These are phyloP conservation scores for Cantharis lateralis DNA, from an alignment of 2,888 invertebrate genomes.

Conservation along the genomic window DNA sequence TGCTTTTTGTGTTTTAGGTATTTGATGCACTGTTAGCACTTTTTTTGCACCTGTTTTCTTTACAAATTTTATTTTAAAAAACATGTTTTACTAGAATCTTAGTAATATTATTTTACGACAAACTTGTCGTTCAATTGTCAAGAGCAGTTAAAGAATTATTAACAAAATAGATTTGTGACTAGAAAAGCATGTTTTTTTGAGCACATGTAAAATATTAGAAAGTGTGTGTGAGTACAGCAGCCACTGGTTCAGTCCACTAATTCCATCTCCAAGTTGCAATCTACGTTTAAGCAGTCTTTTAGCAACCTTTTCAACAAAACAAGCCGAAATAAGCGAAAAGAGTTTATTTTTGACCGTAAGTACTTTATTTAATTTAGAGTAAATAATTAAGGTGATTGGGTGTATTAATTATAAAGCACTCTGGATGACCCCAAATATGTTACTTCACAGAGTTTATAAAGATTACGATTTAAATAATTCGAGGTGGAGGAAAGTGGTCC, in stretches of 20 bases:
- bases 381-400: background rate
- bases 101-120: background rate
- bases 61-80: background rate
- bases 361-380: background rate
- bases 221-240: slow-evolving; percentile 24
- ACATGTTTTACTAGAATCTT: background rate
- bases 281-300: slow-evolving; percentile 10
- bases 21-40: background rate
- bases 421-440: too few species aligned
- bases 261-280: slow-evolving; percentile 8
- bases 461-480: too few species aligned
- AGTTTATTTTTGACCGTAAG: slow-evolving; percentile 1
- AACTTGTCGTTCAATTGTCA: background rate
- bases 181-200: background rate
- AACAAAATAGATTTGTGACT: background rate
- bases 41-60: background rate
- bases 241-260: slow-evolving; percentile 7
- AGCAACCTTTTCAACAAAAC: slow-evolving; percentile 12
- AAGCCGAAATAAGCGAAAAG: slow-evolving; percentile 5
- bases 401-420: background rate
- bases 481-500: too few species aligned
- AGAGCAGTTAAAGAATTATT: background rate
- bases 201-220: slow-evolving; percentile 18
- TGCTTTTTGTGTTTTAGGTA: background rate
- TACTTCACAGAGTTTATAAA: too few species aligned